These are phyloP conservation scores for Danio albolineatus DNA, from an alignment of 2,797 vertebrate genomes.

Conservation along the genomic window DNA sequence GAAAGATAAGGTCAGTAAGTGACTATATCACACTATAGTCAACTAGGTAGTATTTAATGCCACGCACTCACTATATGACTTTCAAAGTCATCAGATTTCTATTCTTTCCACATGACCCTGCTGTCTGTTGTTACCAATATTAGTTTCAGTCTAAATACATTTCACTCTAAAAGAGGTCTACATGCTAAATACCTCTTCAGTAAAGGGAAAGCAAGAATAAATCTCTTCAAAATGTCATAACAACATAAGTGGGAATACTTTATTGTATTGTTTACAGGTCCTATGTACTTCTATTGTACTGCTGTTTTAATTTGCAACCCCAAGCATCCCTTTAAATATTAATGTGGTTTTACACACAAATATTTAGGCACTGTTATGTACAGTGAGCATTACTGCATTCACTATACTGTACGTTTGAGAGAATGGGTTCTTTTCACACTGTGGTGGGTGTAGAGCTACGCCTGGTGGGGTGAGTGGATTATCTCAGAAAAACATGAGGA, in stretches of 20 bases:
- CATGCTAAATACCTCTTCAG: neutral
- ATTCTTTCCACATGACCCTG: neutral
- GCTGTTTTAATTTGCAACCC: conserved; percentile 7
- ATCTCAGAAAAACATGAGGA: conserved; percentile 85
- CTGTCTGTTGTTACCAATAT: neutral
- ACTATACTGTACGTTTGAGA: conserved; percentile 64
- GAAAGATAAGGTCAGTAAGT: neutral
- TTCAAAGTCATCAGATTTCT: neutral
- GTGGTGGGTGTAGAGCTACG: conserved; percentile 81
- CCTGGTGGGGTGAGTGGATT: conserved; percentile 79
- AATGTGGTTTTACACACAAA: conserved; percentile 66
- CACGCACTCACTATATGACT: neutral
- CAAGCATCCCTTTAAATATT: conserved; percentile 62
- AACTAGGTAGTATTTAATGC: neutral
- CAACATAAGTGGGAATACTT: neutral
- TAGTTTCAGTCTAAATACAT: neutral
- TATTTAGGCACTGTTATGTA: conserved; percentile 69
- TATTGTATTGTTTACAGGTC: neutral
- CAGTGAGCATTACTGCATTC: conserved; percentile 74
- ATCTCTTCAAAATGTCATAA: neutral
- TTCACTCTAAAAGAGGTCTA: neutral
- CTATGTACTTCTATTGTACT: neutral
- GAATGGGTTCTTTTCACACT: conserved; percentile 82
- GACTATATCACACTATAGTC: neutral
- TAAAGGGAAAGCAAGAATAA: neutral